Evolutionary conservation across 2,888 invertebrate species (phyloP).

Genomic region (Xestoiulus laeticollis): DNA sequence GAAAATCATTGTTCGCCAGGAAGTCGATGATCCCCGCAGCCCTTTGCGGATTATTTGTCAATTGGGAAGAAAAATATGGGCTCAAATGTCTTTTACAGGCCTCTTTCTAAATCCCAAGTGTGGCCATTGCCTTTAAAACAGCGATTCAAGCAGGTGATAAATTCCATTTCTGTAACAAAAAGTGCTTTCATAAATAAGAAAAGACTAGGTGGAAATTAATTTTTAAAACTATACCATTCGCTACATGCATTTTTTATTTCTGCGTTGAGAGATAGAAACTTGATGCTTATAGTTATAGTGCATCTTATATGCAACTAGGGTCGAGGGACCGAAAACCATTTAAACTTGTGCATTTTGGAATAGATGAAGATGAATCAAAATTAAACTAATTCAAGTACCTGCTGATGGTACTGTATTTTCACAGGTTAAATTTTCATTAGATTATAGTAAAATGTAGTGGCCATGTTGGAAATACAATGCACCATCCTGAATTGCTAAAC

Average conservation of each 20-base stretch:
- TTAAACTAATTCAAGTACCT: no score
- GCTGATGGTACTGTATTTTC: no score
- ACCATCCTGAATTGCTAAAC: no score
- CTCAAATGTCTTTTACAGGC: neutral
- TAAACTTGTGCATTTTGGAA: no score
- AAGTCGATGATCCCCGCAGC: neutral
- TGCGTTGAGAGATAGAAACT: neutral
- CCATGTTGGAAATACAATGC: no score
- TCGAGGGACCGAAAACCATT: no score
- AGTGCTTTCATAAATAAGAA: neutral
- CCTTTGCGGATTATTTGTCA: constrained; percentile 3
- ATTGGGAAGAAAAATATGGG: constrained; percentile 10
- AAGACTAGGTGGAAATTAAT: neutral
- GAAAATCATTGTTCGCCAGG: neutral
- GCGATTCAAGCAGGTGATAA: neutral
- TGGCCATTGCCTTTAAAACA: neutral
- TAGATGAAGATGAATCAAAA: no score
- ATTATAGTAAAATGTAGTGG: no score
- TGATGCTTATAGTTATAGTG: no score
- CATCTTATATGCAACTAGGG: no score
- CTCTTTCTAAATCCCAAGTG: neutral
- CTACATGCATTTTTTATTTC: neutral
- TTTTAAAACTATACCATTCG: neutral
- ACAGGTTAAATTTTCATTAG: no score
- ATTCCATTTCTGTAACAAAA: neutral